Conservation (phyloP, 2,888 invertebrate species). For the Thymelicus sylvestris region DNA sequence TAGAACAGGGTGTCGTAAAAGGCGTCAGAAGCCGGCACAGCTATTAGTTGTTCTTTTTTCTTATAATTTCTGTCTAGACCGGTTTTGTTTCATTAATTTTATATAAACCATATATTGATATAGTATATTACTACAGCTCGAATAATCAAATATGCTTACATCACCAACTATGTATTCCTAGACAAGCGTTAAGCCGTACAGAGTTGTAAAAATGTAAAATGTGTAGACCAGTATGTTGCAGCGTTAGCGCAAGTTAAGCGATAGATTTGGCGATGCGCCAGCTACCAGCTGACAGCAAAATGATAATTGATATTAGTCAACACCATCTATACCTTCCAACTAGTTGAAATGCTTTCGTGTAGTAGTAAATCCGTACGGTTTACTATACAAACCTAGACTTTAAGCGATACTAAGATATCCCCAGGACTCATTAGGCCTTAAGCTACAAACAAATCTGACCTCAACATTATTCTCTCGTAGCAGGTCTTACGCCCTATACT, state of each 20-base stretch:
- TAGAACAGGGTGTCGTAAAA: too few relatives aligned
- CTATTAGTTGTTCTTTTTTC: too few relatives aligned
- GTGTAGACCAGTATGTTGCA: conserved; percentile 11
- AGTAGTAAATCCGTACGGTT: neutral
- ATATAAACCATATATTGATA: too few relatives aligned
- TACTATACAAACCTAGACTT: neutral
- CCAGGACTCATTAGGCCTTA: neutral
- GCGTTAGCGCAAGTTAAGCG: conserved; percentile 15
- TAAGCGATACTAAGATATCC: neutral
- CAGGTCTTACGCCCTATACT: too few relatives aligned
- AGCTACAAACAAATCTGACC: too few relatives aligned
- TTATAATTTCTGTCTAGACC: conserved; percentile 6
- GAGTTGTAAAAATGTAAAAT: neutral
- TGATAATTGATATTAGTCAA: conserved; percentile 33
- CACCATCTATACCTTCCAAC: conserved; percentile 5
- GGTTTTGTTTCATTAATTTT: neutral
- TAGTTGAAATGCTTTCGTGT: conserved; percentile 3
- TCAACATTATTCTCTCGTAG: too few relatives aligned
- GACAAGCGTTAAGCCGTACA: too few relatives aligned
- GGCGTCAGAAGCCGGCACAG: too few relatives aligned
- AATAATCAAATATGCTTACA: too few relatives aligned
- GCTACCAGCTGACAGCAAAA: conserved; percentile 26
- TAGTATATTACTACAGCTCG: too few relatives aligned
- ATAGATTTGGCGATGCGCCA: conserved; percentile 27
- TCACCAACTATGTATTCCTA: too few relatives aligned